Conservation (phyloP, 2,888 invertebrate species). For the Tupiocoris notatus region DNA sequence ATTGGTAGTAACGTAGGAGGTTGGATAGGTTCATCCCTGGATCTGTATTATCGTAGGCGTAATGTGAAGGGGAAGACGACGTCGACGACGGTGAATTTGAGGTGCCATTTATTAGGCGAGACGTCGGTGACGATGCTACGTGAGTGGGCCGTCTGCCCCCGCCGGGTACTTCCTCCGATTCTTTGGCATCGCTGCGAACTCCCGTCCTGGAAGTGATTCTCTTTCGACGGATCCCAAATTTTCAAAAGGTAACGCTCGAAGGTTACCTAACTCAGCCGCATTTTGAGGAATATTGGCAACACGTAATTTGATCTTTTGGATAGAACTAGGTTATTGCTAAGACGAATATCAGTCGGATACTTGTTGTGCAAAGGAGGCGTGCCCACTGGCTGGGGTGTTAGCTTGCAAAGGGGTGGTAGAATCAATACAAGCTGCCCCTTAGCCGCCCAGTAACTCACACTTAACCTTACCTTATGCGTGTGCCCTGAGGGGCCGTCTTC, state of each 20-base stretch:
- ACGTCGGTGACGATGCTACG: not conserved
- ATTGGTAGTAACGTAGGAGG: constrained; percentile 17
- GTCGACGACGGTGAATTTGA: not conserved
- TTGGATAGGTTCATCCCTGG: constrained; percentile 22
- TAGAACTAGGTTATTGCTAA: too few species aligned
- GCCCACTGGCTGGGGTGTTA: not conserved
- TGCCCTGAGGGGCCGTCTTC: too few species aligned
- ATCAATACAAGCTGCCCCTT: not conserved
- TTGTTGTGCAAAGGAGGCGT: not conserved
- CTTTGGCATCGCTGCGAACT: not conserved
- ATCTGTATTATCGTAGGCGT: not conserved
- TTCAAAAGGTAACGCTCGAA: too few species aligned
- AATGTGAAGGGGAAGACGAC: not conserved
- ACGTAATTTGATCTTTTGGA: too few species aligned
- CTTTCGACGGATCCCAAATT: too few species aligned
- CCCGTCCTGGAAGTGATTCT: not conserved
- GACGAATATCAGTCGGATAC: too few species aligned
- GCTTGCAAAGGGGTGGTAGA: not conserved
- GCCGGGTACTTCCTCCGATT: not conserved
- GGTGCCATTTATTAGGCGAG: not conserved
- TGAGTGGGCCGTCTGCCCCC: not conserved
- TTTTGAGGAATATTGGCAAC: too few species aligned
- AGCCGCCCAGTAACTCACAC: too few species aligned
- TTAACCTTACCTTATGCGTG: too few species aligned
- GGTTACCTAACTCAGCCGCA: too few species aligned